Percentiles rank a stretch among this genome's conserved stretches.
Evolutionary conservation across 2,113 vertebrate genomes (phyloP).

Genomic region (Colius striatus): DNA sequence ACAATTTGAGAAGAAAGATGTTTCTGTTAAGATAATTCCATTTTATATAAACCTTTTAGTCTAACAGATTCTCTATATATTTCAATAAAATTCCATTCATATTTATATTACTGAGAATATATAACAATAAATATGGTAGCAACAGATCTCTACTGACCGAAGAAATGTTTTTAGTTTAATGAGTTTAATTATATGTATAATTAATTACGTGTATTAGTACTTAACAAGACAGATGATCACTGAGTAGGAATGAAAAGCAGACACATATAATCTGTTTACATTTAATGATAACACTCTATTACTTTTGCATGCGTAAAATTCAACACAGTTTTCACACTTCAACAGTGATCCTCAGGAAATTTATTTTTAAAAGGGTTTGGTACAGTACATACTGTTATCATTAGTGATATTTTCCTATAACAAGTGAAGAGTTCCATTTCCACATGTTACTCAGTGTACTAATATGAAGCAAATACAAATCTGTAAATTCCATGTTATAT

Average conservation of each 20-base stretch:
- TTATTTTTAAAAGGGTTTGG: background rate
- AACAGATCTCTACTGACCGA: background rate
- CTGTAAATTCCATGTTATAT: rapidly evolving
- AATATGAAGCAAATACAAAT: background rate
- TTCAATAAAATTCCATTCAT: background rate
- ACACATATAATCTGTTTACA: background rate
- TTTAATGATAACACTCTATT: background rate
- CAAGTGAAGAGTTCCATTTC: background rate
- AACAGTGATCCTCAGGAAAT: background rate
- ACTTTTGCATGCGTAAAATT: background rate
- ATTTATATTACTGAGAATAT: background rate
- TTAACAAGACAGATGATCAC: background rate
- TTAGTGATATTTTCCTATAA: background rate
- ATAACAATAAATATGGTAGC: background rate
- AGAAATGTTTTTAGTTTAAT: background rate
- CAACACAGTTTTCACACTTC: background rate
- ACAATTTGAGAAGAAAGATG: background rate
- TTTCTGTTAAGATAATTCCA: background rate
- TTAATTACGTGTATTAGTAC: background rate
- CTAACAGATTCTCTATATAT: background rate
- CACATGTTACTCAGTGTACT: background rate
- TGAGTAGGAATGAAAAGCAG: background rate
- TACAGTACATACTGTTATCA: background rate
- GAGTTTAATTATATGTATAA: background rate
- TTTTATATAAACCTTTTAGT: background rate